A percentile compares a stretch with the other conserved stretches of the same genome.
phyloP scores from a whole-genome alignment of 2,113 vertebrate species.

The Syngnathus typhle region DNA sequence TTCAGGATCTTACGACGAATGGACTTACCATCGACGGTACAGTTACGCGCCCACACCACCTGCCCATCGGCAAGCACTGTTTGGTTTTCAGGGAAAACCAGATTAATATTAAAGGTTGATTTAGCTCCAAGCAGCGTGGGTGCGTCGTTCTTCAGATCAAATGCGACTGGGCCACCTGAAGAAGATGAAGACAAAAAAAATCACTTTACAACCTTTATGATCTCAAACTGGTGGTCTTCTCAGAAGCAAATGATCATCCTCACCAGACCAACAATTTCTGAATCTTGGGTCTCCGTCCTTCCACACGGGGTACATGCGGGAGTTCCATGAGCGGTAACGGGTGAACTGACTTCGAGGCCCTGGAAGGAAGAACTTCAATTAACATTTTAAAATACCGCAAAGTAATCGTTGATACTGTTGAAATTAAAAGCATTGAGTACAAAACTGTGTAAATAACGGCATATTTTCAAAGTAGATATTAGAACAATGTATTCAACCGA shows the following conservation, averaged over 20 bases:
- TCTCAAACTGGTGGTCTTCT: not conserved
- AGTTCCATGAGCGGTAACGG: conserved; percentile 76
- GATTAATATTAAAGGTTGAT: conserved; percentile 77
- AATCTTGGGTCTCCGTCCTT: conserved; percentile 66
- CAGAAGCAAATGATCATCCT: not conserved
- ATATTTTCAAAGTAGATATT: not conserved
- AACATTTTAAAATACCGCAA: not conserved
- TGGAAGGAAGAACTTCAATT: conserved; percentile 29
- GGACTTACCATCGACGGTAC: conserved; percentile 75
- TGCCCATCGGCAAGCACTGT: conserved; percentile 74
- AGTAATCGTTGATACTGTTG: not conserved
- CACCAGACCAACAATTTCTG: conserved; percentile 82
- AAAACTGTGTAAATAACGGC: not conserved
- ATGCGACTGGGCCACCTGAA: conserved; percentile 79
- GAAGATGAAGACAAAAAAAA: not conserved
- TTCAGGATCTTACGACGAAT: not conserved
- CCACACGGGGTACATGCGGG: conserved; percentile 79
- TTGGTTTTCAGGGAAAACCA: conserved; percentile 82
- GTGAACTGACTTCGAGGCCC: conserved; percentile 59
- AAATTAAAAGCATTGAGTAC: not conserved
- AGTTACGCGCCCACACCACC: conserved; percentile 80
- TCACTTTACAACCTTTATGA: not conserved
- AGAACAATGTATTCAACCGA: not conserved
- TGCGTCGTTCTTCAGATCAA: conserved; percentile 80
- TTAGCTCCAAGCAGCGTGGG: conserved; percentile 82